Evolutionary conservation across 2,888 invertebrate species (phyloP).

Genomic region (Orgyia antiqua): DNA sequence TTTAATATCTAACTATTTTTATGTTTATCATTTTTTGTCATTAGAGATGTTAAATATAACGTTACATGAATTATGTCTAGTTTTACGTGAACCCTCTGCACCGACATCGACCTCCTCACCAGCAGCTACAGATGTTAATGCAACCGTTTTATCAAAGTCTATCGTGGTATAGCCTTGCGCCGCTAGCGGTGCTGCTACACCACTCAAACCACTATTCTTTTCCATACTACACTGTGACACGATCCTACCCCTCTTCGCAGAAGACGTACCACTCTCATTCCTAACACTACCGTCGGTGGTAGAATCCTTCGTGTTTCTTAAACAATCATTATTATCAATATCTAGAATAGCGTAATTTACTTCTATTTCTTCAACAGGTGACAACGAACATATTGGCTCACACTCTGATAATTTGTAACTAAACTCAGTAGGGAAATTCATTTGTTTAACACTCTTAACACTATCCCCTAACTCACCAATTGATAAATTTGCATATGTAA

Average conservation of each 20-base stretch:
- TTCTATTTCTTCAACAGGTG: slow-evolving; percentile 59
- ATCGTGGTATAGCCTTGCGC: slow-evolving; percentile 90
- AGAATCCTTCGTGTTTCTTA: slow-evolving; percentile 30
- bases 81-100: slow-evolving; percentile 86
- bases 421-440: slow-evolving; percentile 39
- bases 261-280: slow-evolving; percentile 49
- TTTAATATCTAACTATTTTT: slow-evolving; percentile 20
- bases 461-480: slow-evolving; percentile 53
- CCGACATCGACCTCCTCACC: slow-evolving; percentile 79
- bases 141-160: slow-evolving; percentile 95
- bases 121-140: slow-evolving; percentile 88
- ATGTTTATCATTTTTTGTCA: slow-evolving; percentile 11
- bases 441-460: slow-evolving; percentile 43
- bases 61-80: slow-evolving; percentile 88
- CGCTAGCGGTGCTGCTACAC: slow-evolving; percentile 70
- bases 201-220: slow-evolving; percentile 30
- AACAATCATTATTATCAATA: slow-evolving; percentile 77
- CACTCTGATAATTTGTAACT: slow-evolving; percentile 62
- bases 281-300: slow-evolving; percentile 44
- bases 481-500: slow-evolving; percentile 63
- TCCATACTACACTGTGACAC: slow-evolving; percentile 58
- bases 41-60: slow-evolving; percentile 68
- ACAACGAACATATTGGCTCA: slow-evolving; percentile 62
- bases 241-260: slow-evolving; percentile 41
- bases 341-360: slow-evolving; percentile 90